Evolutionary conservation across 2,888 invertebrate genomes (phyloP).

Genomic region (Synergus laeviventris): DNA sequence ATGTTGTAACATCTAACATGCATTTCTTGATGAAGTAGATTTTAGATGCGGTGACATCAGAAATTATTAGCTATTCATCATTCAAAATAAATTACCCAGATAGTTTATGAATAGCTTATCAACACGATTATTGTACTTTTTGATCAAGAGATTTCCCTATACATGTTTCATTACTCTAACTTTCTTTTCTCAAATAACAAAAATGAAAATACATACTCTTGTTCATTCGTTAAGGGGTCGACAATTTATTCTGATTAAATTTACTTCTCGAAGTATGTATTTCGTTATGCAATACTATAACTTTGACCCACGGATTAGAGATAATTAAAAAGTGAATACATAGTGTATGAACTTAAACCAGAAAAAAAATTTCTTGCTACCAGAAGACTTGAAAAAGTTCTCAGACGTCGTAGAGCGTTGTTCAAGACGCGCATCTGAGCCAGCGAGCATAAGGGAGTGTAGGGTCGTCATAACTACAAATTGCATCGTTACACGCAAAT

Average conservation of each 20-base stretch:
- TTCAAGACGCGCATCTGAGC: neutral
- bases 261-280: too few species aligned
- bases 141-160: neutral
- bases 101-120: slow-evolving; percentile 7
- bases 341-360: too few species aligned
- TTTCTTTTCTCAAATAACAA: neutral
- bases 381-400: neutral
- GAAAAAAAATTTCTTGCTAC: neutral
- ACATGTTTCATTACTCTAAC: neutral
- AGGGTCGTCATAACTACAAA: slow-evolving; percentile 68
- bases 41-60: slow-evolving; percentile 35
- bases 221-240: too few species aligned
- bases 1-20: slow-evolving; percentile 29
- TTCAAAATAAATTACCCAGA: slow-evolving; percentile 9
- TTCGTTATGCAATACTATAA: too few species aligned
- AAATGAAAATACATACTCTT: too few species aligned
- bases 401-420: neutral
- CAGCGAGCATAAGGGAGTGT: slow-evolving; percentile 33
- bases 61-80: slow-evolving; percentile 33
- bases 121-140: neutral
- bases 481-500: slow-evolving; percentile 72
- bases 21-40: slow-evolving; percentile 25
- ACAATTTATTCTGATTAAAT: too few species aligned
- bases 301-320: too few species aligned
- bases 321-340: too few species aligned